Percentiles rank a stretch among this genome's conserved stretches.
phyloP scores from a whole-genome alignment of 2,113 vertebrate genomes.

The Ranitomeya variabilis region DNA sequence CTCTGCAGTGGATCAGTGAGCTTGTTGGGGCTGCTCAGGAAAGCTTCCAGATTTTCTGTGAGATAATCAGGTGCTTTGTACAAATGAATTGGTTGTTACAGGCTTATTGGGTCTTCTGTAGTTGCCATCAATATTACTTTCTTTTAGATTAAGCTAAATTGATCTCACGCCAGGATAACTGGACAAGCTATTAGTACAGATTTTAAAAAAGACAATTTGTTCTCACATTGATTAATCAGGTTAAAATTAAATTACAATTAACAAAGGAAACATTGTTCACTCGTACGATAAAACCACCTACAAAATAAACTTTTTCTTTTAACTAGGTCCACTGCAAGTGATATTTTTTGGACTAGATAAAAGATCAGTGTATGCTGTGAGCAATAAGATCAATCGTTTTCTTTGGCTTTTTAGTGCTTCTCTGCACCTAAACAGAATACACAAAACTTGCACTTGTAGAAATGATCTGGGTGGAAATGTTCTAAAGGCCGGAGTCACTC shows the following conservation, averaged over 20 bases:
- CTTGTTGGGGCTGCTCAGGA: not conserved
- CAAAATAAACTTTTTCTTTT: constrained; percentile 36
- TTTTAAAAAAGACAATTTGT: constrained; percentile 57
- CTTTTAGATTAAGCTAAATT: constrained; percentile 59
- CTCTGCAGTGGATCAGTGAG: not conserved
- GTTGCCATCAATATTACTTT: constrained; percentile 56
- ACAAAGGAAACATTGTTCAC: constrained; percentile 37
- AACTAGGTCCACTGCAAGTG: not conserved
- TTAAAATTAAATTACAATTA: constrained; percentile 55
- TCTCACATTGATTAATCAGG: constrained; percentile 50
- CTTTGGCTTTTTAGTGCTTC: not conserved
- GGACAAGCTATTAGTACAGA: constrained; percentile 56
- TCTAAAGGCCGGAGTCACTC: not conserved
- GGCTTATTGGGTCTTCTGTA: constrained; percentile 33
- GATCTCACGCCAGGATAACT: constrained; percentile 52
- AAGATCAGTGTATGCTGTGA: not conserved
- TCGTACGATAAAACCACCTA: constrained; percentile 17
- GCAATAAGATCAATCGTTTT: constrained; percentile 1
- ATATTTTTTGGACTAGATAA: not conserved
- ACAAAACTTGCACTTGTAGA: not conserved
- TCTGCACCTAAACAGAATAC: not conserved
- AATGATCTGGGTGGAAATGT: not conserved
- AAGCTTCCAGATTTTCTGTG: not conserved
- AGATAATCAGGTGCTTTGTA: constrained; percentile 37
- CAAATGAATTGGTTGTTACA: constrained; percentile 40